phyloP scores from a whole-genome alignment of 2,797 vertebrate genomes.

The Hirundo rustica region DNA sequence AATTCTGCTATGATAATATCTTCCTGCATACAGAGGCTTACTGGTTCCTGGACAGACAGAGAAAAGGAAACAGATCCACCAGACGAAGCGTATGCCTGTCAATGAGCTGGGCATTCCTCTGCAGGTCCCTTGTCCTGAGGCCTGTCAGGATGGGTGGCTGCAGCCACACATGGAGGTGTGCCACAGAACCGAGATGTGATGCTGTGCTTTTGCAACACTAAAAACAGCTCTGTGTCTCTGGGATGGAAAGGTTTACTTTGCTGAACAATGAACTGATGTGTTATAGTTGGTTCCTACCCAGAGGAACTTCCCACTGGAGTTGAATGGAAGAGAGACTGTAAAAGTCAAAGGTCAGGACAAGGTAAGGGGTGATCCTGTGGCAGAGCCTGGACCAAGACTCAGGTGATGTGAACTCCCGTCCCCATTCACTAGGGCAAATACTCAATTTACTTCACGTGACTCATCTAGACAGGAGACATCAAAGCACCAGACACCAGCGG shows the following conservation, averaged over 20 bases:
- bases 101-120: neutral
- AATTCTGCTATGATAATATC: neutral
- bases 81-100: neutral
- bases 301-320: neutral
- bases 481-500: neutral
- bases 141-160: neutral
- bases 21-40: neutral
- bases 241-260: neutral
- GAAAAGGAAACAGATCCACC: neutral
- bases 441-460: neutral
- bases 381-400: neutral
- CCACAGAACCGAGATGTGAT: neutral
- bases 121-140: neutral
- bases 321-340: neutral
- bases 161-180: neutral
- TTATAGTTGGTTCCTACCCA: neutral
- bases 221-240: neutral
- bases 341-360: neutral
- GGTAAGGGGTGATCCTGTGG: neutral
- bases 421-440: neutral
- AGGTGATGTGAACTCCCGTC: neutral
- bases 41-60: neutral
- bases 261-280: neutral
- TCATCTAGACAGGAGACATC: neutral
- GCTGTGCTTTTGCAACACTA: neutral